Conservation (phyloP, 2,113 vertebrate genomes). For the Cyanoramphus novaezelandiae region DNA sequence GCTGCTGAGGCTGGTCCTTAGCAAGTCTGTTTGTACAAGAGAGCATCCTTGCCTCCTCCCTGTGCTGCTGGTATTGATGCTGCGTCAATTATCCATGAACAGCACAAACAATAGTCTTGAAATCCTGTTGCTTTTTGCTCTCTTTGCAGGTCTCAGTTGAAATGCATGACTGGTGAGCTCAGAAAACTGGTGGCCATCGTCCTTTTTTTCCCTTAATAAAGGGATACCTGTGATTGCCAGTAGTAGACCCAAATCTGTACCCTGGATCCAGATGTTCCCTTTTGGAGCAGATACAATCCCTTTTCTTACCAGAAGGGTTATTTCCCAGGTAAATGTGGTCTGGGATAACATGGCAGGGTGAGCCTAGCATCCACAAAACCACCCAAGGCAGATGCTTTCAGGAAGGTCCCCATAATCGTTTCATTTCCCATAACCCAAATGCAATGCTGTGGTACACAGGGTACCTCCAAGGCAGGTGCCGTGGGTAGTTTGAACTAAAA, state of each 20-base stretch:
- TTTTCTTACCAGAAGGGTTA: not conserved
- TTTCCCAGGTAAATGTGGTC: not conserved
- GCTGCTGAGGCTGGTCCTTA: not conserved
- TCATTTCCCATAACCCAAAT: not conserved
- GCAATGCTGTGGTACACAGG: not conserved
- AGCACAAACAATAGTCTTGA: not conserved
- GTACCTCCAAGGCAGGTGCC: not conserved
- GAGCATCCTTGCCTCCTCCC: not conserved
- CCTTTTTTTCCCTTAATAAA: not conserved
- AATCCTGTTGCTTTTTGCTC: not conserved
- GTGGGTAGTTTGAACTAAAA: not conserved
- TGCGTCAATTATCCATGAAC: accelerated
- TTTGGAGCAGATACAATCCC: accelerated
- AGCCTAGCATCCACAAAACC: not conserved
- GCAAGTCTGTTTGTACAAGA: accelerated
- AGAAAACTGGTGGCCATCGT: not conserved
- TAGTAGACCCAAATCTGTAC: not conserved
- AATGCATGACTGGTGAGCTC: not conserved
- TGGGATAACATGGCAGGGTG: accelerated
- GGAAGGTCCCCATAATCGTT: not conserved
- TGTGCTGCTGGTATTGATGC: not conserved
- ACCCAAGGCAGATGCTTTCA: not conserved
- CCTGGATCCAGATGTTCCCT: not conserved
- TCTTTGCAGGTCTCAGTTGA: not conserved
- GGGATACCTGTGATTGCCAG: not conserved